Conservation (phyloP, 2,113 vertebrate species). For the Bujurquina vittata region DNA sequence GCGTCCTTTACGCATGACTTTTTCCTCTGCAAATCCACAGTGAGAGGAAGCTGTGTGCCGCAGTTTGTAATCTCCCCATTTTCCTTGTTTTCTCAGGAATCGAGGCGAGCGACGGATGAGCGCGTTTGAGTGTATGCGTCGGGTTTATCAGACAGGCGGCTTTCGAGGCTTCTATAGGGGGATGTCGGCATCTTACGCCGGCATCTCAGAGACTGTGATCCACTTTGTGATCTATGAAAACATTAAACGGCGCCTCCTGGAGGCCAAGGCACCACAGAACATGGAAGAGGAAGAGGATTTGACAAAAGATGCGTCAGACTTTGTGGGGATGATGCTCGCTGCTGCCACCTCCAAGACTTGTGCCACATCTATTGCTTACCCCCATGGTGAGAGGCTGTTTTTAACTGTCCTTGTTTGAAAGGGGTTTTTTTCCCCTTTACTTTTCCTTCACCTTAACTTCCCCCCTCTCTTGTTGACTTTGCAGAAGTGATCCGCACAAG, state of each 20-base stretch:
- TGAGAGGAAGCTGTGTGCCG: neutral
- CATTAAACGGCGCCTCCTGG: slow-evolving; percentile 93
- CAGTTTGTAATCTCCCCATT: neutral
- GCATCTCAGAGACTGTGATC: slow-evolving; percentile 99
- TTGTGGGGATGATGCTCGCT: slow-evolving; percentile 96
- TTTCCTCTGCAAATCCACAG: neutral
- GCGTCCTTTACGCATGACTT: neutral
- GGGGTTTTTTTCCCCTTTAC: accelerated
- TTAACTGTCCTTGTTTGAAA: neutral
- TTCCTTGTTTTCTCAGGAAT: slow-evolving; percentile 78
- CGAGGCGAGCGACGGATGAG: slow-evolving; percentile 92
- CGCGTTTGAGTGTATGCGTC: slow-evolving; percentile 90
- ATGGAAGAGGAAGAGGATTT: slow-evolving; percentile 90
- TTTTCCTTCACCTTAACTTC: neutral
- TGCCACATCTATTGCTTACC: slow-evolving; percentile 95
- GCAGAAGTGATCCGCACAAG: slow-evolving; percentile 97
- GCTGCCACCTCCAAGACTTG: slow-evolving; percentile 98
- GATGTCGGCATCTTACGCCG: slow-evolving; percentile 97
- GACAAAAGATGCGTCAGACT: slow-evolving; percentile 91
- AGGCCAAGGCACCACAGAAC: slow-evolving; percentile 85
- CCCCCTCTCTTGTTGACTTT: neutral
- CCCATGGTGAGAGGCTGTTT: slow-evolving; percentile 86
- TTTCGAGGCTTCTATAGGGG: slow-evolving; percentile 95
- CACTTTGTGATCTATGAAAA: slow-evolving; percentile 99
- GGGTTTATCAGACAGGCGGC: slow-evolving; percentile 91